Conservation (phyloP, 2,113 vertebrate genomes). For the Tricholaema leucomelas region DNA sequence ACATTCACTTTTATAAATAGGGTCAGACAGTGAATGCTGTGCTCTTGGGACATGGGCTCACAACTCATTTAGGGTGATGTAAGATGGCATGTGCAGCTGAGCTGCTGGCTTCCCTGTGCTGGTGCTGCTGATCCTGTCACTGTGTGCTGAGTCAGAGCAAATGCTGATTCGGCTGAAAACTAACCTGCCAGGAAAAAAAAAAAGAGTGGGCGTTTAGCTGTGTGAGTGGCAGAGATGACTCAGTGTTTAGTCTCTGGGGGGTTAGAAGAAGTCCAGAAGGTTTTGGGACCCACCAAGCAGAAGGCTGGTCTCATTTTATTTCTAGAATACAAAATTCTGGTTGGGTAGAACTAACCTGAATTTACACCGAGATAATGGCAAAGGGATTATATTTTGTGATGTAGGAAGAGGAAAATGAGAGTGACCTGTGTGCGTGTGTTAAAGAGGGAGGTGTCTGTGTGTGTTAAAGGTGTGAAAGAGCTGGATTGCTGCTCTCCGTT, state of each 20-base stretch:
- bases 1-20: neutral
- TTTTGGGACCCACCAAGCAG: neutral
- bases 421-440: no score
- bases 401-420: neutral
- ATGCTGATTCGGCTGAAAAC: neutral
- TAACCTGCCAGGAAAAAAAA: neutral
- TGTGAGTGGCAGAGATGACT: neutral
- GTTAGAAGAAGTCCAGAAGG: neutral
- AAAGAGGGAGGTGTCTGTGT: neutral
- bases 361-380: neutral
- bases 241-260: neutral
- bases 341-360: neutral
- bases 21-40: neutral
- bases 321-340: neutral
- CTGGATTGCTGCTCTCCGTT: neutral
- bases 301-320: neutral
- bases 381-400: neutral
- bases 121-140: neutral
- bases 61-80: neutral
- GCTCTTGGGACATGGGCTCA: neutral
- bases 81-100: neutral
- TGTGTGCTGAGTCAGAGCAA: slow-evolving; percentile 25
- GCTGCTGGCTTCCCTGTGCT: neutral
- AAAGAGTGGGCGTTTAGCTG: neutral
- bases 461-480: neutral